Evolutionary conservation across 2,797 vertebrate species (phyloP).

Genomic region (Adelosebastes latens): DNA sequence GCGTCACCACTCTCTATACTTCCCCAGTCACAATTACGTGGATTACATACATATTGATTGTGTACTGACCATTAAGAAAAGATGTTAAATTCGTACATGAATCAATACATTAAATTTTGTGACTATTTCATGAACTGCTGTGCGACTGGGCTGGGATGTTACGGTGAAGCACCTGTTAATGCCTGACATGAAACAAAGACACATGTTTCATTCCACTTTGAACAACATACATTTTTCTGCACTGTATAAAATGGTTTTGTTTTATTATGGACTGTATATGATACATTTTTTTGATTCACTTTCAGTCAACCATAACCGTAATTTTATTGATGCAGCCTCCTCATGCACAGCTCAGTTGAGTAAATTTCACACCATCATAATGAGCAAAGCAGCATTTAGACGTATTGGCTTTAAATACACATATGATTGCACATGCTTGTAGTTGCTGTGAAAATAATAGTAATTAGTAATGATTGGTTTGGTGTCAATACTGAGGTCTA

Average conservation of each 20-base stretch:
- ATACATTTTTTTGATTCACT: not conserved
- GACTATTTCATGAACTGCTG: no score
- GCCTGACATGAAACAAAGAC: not conserved
- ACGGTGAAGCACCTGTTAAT: not conserved
- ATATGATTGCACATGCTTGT: conserved; percentile 21
- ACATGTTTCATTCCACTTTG: not conserved
- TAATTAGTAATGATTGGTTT: conserved; percentile 28
- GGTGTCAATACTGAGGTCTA: conserved; percentile 46
- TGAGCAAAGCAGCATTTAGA: conserved; percentile 17
- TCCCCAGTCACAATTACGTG: no score
- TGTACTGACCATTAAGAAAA: no score
- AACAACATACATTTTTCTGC: not conserved
- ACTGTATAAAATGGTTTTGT: not conserved
- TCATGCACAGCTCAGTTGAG: conserved; percentile 5
- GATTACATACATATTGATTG: no score
- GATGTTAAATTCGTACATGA: no score
- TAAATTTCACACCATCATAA: conserved; percentile 24
- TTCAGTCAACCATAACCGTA: not conserved
- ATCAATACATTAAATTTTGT: no score
- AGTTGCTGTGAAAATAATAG: conserved; percentile 3
- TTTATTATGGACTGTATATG: not conserved
- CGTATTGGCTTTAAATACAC: conserved; percentile 23
- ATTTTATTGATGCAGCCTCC: not conserved
- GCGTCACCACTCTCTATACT: no score
- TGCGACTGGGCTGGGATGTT: not conserved